Conservation (phyloP, 2,888 invertebrate species). For the Byasa hedistus region DNA sequence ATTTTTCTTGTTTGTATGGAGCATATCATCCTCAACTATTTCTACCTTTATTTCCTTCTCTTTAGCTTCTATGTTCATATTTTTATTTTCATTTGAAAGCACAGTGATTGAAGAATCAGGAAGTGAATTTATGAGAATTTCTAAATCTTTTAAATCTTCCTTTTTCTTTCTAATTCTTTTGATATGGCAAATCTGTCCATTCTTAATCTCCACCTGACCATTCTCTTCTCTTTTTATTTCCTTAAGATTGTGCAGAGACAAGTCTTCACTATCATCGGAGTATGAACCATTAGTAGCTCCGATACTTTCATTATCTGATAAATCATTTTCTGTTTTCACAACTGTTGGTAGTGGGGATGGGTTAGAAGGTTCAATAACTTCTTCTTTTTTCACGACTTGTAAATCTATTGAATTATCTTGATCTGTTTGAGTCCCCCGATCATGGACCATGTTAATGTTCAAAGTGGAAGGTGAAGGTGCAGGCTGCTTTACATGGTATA, state of each 20-base stretch:
- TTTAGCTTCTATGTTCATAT: neutral
- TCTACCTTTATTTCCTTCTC: slow-evolving; percentile 32
- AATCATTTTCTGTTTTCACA: slow-evolving; percentile 52
- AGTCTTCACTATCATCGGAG: slow-evolving; percentile 61
- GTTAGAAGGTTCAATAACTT: slow-evolving; percentile 54
- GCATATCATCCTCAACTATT: slow-evolving; percentile 37
- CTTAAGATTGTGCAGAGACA: slow-evolving; percentile 56
- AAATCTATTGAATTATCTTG: neutral
- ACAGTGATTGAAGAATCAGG: slow-evolving; percentile 10
- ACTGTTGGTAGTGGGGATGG: slow-evolving; percentile 34
- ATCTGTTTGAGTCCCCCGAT: slow-evolving; percentile 61
- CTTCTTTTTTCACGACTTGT: slow-evolving; percentile 41
- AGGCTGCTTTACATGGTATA: slow-evolving; percentile 44
- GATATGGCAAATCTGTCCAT: slow-evolving; percentile 33
- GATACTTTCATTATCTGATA: slow-evolving; percentile 40
- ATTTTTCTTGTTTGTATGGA: slow-evolving; percentile 36
- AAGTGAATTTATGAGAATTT: slow-evolving; percentile 24
- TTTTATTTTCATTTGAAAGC: slow-evolving; percentile 1
- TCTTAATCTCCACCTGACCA: slow-evolving; percentile 23
- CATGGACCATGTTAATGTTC: slow-evolving; percentile 31
- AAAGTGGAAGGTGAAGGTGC: slow-evolving; percentile 33
- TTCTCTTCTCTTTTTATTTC: slow-evolving; percentile 49
- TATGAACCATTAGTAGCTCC: slow-evolving; percentile 36
- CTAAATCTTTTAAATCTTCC: slow-evolving; percentile 31
- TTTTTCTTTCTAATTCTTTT: slow-evolving; percentile 36